These are phyloP conservation scores for Calephelis perditalis DNA, from an alignment of 2,888 invertebrate genomes.

Conservation along the genomic window DNA sequence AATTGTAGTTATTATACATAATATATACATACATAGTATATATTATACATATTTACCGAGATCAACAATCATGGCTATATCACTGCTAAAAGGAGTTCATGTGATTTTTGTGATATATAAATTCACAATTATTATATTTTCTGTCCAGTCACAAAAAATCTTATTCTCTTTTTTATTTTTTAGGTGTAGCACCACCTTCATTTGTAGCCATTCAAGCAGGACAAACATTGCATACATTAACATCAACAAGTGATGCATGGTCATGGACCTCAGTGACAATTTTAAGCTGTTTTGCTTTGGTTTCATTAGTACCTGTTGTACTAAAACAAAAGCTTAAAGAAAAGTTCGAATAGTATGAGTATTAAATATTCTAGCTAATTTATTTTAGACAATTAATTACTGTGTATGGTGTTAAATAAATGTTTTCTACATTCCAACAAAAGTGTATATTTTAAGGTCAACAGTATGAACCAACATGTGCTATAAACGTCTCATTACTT, in stretches of 20 bases:
- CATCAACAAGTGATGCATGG: slow-evolving; percentile 91
- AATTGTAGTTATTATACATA: too few relatives aligned
- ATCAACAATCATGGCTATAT: too few relatives aligned
- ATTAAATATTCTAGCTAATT: slow-evolving; percentile 46
- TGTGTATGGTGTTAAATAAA: slow-evolving; percentile 37
- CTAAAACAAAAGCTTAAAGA: slow-evolving; percentile 88
- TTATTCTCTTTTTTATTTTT: slow-evolving; percentile 30
- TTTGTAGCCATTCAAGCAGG: slow-evolving; percentile 99
- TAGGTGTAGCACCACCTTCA: slow-evolving; percentile 97
- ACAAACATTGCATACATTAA: slow-evolving; percentile 94
- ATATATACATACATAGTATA: too few relatives aligned
- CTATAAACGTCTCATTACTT: slow-evolving; percentile 79
- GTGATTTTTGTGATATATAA: too few relatives aligned
- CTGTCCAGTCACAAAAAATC: background rate
- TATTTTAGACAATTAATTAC: slow-evolving; percentile 39
- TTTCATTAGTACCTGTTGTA: slow-evolving; percentile 93
- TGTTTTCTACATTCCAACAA: slow-evolving; percentile 56
- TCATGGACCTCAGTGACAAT: slow-evolving; percentile 91
- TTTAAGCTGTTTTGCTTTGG: slow-evolving; percentile 86
- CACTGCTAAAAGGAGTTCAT: too few relatives aligned
- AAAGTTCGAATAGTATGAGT: slow-evolving; percentile 82
- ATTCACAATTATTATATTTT: too few relatives aligned
- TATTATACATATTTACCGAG: too few relatives aligned
- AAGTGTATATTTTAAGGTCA: slow-evolving; percentile 43
- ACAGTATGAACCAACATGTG: slow-evolving; percentile 86